Conservation (phyloP, 2,888 invertebrate species). For the Dioctria rufipes region DNA sequence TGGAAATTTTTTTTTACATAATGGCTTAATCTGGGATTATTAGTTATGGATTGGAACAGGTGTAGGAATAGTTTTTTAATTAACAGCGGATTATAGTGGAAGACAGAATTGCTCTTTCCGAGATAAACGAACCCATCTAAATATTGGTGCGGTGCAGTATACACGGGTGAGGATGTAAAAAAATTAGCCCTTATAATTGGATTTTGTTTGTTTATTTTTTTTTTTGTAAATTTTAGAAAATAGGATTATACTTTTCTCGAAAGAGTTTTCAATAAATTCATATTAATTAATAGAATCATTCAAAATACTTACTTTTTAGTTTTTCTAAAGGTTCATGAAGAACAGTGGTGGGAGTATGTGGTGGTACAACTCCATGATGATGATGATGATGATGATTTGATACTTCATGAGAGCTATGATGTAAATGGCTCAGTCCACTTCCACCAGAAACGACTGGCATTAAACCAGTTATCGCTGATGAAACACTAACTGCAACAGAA, state of each 20-base stretch:
- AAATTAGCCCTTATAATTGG: neutral
- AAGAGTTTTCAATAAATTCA: neutral
- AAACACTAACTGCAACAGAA: slow-evolving; percentile 74
- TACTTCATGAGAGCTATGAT: slow-evolving; percentile 71
- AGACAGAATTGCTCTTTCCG: neutral
- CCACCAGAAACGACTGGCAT: slow-evolving; percentile 71
- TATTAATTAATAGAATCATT: no score
- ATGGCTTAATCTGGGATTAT: slow-evolving; percentile 57
- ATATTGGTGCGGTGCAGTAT: neutral
- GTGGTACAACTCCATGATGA: slow-evolving; percentile 74
- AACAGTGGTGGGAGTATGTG: slow-evolving; percentile 72
- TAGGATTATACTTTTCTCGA: neutral
- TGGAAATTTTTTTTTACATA: slow-evolving; percentile 45
- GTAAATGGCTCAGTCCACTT: slow-evolving; percentile 68
- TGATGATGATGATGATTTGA: slow-evolving; percentile 72
- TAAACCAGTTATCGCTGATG: slow-evolving; percentile 74
- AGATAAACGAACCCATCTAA: slow-evolving; percentile 19
- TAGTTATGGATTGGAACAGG: slow-evolving; percentile 58
- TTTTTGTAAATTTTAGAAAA: neutral
- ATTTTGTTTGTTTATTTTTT: no score
- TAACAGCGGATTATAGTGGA: slow-evolving; percentile 56
- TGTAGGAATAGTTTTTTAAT: slow-evolving; percentile 59
- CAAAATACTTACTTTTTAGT: slow-evolving; percentile 76
- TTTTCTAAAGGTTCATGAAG: slow-evolving; percentile 80
- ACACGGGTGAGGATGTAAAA: no score